Conservation (phyloP, 2,113 vertebrate species). For the Baryphthengus martii region DNA sequence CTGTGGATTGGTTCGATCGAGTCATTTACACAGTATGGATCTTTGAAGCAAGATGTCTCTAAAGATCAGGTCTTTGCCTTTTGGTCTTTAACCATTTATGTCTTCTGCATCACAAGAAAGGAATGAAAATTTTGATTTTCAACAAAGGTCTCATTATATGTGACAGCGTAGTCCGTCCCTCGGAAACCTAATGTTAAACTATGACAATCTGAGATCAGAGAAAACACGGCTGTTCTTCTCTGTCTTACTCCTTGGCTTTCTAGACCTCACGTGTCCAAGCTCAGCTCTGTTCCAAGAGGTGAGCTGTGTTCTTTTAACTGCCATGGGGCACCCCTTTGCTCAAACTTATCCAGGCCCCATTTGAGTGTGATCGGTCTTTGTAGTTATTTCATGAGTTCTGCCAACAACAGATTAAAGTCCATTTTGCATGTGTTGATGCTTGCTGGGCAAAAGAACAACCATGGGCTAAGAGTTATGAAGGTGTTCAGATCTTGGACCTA, state of each 20-base stretch:
- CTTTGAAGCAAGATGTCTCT: background rate
- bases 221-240: background rate
- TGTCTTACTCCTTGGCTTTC: background rate
- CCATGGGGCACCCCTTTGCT: background rate
- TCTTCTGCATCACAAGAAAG: background rate
- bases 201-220: background rate
- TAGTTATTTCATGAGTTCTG: background rate
- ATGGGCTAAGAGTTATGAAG: background rate
- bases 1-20: background rate
- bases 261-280: background rate
- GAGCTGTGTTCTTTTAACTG: background rate
- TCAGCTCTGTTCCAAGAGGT: background rate
- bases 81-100: background rate
- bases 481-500: background rate
- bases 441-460: background rate
- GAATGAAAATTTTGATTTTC: background rate
- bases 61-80: background rate
- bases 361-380: rapidly evolving
- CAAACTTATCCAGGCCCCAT: background rate
- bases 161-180: background rate
- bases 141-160: background rate
- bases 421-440: background rate
- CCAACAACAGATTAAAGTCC: background rate
- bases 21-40: background rate
- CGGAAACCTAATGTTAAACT: background rate